A percentile compares a stretch with the other conserved stretches of the same genome.
Evolutionary conservation across 2,797 vertebrate genomes (phyloP).

Genomic region (Dicrostonyx torquatus): DNA sequence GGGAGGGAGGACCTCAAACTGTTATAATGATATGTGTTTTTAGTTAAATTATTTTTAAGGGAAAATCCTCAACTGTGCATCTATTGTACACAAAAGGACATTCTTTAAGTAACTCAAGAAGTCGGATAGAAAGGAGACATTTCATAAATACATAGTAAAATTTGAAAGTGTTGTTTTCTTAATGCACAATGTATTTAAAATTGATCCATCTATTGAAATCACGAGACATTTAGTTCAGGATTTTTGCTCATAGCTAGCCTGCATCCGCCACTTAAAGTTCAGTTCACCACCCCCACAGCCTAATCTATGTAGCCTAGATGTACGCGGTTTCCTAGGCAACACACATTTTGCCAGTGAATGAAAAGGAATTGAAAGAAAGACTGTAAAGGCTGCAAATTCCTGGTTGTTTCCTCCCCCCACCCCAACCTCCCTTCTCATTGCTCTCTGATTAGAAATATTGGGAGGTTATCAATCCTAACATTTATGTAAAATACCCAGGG

Average conservation of each 20-base stretch:
- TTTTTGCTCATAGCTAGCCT: background rate
- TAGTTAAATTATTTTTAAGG: background rate
- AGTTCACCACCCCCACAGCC: constrained; percentile 48
- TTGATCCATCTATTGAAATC: background rate
- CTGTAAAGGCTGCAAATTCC: constrained; percentile 24
- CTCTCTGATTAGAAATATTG: constrained; percentile 44
- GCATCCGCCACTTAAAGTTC: constrained; percentile 40
- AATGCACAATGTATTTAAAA: background rate
- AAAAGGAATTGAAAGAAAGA: constrained; percentile 66
- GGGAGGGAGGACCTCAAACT: background rate
- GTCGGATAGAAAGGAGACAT: background rate
- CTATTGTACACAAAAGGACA: background rate
- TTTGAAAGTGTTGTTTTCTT: constrained; percentile 12
- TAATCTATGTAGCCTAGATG: constrained; percentile 30
- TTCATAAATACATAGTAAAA: background rate
- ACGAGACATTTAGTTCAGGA: background rate
- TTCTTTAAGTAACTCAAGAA: constrained; percentile 37
- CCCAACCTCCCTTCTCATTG: background rate
- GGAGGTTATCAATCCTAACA: constrained; percentile 31
- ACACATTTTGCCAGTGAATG: constrained; percentile 72
- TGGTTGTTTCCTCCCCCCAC: constrained; percentile 24
- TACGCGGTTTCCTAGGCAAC: constrained; percentile 86
- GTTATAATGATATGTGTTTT: background rate
- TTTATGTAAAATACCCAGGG: constrained; percentile 9
- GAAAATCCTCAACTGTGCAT: constrained; percentile 12